Evolutionary conservation across 2,113 vertebrate species (phyloP), one percentile per base, ranked within the genome.

Genomic region (Casuarius casuarius): DNA sequence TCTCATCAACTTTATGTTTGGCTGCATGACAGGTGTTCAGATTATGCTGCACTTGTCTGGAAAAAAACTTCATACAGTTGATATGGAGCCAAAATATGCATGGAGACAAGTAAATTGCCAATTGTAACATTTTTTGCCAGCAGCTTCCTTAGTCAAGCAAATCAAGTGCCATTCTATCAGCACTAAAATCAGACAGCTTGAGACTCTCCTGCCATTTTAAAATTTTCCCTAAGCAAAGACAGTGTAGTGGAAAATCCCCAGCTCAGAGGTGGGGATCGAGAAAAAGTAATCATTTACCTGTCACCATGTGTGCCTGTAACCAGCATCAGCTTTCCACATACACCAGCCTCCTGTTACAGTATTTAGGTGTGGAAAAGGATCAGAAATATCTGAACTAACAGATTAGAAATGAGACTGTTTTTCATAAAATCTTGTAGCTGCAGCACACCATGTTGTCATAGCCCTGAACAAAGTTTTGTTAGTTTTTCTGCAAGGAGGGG

Each of bases 161-260:
- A 95, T 98, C 88, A 96, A 92, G 93, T 89, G 38, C 84, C 71
- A 87, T 97, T 95, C 83, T 94, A 97, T 95, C 95, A 97, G 94
- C 87, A 94, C 82, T 74, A 94, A 90, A 89, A 98, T 96, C 94
- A 96, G 96, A 94, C 82, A 87, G 48, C 95, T 95, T 83, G 63
- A 96, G 92, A 93, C 92, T 96, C 97, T 95, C 89, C 94, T 97
- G 70, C 95, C 95, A 95, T 97, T 97, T 89, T 95, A 97, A 98
- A 98, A 95, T 85, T 98, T 98, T 97, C 98, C 97, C 78, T 97
- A 77, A 97, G 97, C 95, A 96, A 76, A 96, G 94, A 97, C 61
- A 87, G 76, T 71, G 92, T 71, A 98, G 97, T 98, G 98, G 98
- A 98, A 98, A 98, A 98, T 98, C 94, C 97, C 98, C 98, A 98